Percentiles rank a stretch among this genome's conserved stretches.
Conservation (phyloP, 1,140 invertebrate species). For the Heliconius hermathena region DNA sequence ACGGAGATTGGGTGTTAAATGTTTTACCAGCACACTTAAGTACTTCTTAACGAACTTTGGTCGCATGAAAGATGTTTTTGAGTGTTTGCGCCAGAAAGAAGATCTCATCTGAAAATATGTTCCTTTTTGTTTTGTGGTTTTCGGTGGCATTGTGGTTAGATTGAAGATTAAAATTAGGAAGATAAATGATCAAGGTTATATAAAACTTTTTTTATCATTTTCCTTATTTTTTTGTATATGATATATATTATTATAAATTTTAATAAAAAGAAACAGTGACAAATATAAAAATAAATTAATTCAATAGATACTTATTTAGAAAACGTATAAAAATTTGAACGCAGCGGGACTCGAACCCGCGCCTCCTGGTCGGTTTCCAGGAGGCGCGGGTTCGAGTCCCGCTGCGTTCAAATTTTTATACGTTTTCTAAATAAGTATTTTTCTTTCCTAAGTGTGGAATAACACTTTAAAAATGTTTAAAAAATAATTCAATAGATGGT, state of each 20-base stretch:
- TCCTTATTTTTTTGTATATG: no score
- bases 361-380: no score
- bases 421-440: no score
- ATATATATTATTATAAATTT: no score
- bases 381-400: no score
- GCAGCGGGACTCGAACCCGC: no score
- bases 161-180: neutral
- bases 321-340: no score
- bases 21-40: constrained; percentile 60
- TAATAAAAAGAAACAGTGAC: neutral
- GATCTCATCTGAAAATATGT: constrained; percentile 8
- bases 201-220: neutral
- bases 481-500: neutral
- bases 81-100: constrained; percentile 11
- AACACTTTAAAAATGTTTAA: no score
- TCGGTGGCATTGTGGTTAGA: neutral
- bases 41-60: constrained; percentile 61
- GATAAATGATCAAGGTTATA: neutral
- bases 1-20: constrained; percentile 56
- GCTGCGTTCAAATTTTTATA: no score
- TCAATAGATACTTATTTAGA: no score
- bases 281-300: neutral
- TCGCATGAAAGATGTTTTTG: constrained; percentile 48
- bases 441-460: no score
- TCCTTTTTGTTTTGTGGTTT: constrained; percentile 9